Conservation (phyloP, 1,140 invertebrate genomes). For the Oncopodura yosiiana region DNA sequence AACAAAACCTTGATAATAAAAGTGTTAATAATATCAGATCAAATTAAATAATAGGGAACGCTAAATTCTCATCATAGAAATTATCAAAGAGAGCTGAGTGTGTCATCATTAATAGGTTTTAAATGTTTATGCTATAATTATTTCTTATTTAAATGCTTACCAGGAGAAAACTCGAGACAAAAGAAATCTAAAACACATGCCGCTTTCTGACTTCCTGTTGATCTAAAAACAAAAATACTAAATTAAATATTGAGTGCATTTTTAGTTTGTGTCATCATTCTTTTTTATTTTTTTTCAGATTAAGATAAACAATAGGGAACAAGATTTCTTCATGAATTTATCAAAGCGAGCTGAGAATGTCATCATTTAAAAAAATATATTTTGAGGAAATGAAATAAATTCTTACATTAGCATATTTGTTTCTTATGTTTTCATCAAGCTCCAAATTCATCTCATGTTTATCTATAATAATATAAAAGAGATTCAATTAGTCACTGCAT, state of each 20-base stretch:
- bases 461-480: too few relatives aligned
- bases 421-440: too few relatives aligned
- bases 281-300: background rate
- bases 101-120: too few relatives aligned
- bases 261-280: background rate
- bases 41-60: background rate
- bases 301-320: conserved; percentile 13
- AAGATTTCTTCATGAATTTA: conserved; percentile 13
- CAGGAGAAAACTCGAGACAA: background rate
- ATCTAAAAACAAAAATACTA: background rate
- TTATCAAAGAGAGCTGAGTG: background rate
- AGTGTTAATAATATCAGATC: background rate
- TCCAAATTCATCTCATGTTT: too few relatives aligned
- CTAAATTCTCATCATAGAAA: background rate
- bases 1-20: background rate
- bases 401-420: too few relatives aligned
- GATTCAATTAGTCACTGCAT: too few relatives aligned
- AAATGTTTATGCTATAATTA: too few relatives aligned
- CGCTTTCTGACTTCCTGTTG: too few relatives aligned
- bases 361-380: conserved; percentile 4
- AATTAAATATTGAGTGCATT: background rate
- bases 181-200: background rate
- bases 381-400: background rate
- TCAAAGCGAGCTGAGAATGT: conserved; percentile 18
- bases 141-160: background rate